These are phyloP conservation scores for Chaenocephalus aceratus DNA, from an alignment of 2,113 vertebrate species.

Conservation along the genomic window DNA sequence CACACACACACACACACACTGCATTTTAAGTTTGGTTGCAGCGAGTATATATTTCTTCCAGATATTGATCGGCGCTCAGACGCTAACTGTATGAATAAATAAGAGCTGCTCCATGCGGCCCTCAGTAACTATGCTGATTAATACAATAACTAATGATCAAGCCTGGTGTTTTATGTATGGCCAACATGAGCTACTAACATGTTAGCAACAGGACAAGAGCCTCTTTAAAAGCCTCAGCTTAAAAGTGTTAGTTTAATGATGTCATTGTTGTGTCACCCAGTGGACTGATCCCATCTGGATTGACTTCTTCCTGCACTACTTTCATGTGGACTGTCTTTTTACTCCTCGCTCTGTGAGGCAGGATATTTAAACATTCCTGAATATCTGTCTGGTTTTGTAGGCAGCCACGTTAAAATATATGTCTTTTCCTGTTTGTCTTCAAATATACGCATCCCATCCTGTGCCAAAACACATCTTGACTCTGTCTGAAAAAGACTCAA, in stretches of 20 bases:
- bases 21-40: neutral
- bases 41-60: neutral
- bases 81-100: neutral
- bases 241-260: neutral
- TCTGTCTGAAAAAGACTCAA: neutral
- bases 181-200: neutral
- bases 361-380: neutral
- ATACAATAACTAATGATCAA: neutral
- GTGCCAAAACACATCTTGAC: neutral
- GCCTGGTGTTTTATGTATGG: neutral
- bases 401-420: neutral
- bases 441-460: neutral
- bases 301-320: neutral
- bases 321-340: conserved; percentile 5
- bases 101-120: neutral
- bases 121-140: neutral
- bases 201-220: neutral
- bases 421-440: neutral
- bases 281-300: neutral
- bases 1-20: conserved; percentile 5
- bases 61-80: neutral
- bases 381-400: neutral
- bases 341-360: neutral
- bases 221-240: neutral
- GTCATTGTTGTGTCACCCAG: neutral